Conservation (phyloP, 2,113 vertebrate species). For the Brachionichthys hirsutus region DNA sequence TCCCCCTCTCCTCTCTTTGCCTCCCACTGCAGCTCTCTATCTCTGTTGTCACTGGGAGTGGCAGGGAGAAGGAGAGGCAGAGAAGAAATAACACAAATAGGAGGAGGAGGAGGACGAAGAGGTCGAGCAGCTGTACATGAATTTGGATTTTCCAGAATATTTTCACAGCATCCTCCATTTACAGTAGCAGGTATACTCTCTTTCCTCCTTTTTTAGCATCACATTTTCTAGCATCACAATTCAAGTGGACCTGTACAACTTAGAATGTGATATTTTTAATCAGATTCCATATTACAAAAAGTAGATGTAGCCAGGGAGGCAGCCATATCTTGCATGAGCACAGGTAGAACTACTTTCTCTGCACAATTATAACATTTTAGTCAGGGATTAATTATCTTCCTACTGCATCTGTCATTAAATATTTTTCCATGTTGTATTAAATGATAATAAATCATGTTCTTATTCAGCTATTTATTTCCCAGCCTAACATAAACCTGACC, state of each 20-base stretch:
- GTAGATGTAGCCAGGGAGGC: no score
- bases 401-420: no score
- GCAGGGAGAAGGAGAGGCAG: constrained; percentile 51
- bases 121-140: constrained; percentile 9
- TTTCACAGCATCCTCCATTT: constrained; percentile 34
- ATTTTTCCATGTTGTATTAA: no score
- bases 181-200: constrained; percentile 54
- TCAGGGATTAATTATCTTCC: no score
- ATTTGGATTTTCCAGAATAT: constrained; percentile 31
- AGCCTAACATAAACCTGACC: no score
- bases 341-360: not conserved
- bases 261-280: no score
- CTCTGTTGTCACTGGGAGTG: constrained; percentile 53
- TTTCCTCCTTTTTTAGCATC: constrained; percentile 2
- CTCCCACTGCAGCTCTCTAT: constrained; percentile 43
- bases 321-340: no score
- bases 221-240: not conserved
- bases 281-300: no score
- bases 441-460: no score
- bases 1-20: constrained; percentile 17
- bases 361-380: no score
- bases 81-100: constrained; percentile 33
- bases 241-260: no score
- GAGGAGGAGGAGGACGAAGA: constrained; percentile 23
- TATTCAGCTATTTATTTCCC: no score